These are phyloP conservation scores for Leptobrachium ailaonicum DNA, from an alignment of 2,113 vertebrate genomes.

Conservation along the genomic window DNA sequence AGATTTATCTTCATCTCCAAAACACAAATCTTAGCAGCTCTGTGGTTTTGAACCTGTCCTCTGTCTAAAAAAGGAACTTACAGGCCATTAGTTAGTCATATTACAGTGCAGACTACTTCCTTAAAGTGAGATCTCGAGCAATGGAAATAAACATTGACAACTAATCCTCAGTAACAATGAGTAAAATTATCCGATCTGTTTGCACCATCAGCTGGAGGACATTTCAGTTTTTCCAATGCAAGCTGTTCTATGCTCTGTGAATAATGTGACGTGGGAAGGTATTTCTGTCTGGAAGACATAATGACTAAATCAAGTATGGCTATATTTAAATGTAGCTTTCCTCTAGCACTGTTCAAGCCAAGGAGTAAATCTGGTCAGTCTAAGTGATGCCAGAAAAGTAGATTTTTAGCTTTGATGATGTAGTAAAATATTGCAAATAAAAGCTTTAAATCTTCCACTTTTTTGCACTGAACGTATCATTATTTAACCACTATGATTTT, in stretches of 20 bases:
- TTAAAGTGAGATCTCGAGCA: not conserved
- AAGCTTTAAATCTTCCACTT: too few species aligned
- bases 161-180: slow-evolving; percentile 11
- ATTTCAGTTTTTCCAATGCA: slow-evolving; percentile 22
- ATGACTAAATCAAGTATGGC: slow-evolving; percentile 1
- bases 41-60: too few species aligned
- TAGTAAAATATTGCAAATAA: too few species aligned
- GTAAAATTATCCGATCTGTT: slow-evolving; percentile 7
- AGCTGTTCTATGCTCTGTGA: slow-evolving; percentile 32
- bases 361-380: not conserved
- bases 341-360: not conserved
- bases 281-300: slow-evolving; percentile 20
- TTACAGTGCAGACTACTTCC: not conserved
- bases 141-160: not conserved
- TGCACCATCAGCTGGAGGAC: not conserved
- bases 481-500: too few species aligned
- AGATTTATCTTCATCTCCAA: too few species aligned
- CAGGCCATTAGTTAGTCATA: too few species aligned
- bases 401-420: too few species aligned
- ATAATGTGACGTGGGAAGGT: slow-evolving; percentile 46
- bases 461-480: too few species aligned
- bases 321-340: slow-evolving; percentile 5
- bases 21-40: too few species aligned
- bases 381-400: too few species aligned
- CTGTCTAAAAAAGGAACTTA: too few species aligned